phyloP scores from a whole-genome alignment of 2,797 vertebrate species.

The Zalophus californianus region DNA sequence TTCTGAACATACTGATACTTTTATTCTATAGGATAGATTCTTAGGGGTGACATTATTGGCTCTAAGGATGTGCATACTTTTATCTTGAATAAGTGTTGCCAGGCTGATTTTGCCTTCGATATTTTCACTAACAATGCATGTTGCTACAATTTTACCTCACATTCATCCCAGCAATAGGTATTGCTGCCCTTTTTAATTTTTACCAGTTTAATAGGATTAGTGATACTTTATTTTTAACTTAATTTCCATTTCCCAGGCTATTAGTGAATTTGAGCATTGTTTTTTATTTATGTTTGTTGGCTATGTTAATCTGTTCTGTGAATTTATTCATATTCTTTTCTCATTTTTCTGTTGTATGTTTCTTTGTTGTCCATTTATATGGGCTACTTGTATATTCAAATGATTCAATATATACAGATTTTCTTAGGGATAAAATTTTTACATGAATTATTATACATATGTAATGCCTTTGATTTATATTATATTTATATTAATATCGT shows the following conservation, averaged over 20 bases:
- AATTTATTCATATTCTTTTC: not conserved
- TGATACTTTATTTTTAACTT: not conserved
- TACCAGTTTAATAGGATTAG: not conserved
- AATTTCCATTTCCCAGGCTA: not conserved
- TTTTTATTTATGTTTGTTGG: not conserved
- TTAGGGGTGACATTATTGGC: constrained; percentile 4
- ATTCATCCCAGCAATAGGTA: not conserved
- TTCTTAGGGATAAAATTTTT: not conserved
- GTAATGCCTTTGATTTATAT: not conserved
- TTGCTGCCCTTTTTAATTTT: constrained; percentile 30
- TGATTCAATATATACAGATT: not conserved
- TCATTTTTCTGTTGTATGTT: not conserved
- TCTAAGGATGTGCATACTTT: not conserved
- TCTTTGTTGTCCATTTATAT: not conserved
- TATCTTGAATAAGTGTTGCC: constrained; percentile 13
- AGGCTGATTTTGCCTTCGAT: not conserved
- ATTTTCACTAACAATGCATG: not conserved
- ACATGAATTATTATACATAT: not conserved
- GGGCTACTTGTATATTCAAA: not conserved
- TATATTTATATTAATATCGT: not conserved
- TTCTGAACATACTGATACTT: not conserved
- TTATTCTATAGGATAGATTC: constrained; percentile 9
- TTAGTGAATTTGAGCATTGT: not conserved
- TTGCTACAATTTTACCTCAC: not conserved
- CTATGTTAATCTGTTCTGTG: not conserved